Base-by-base conservation (phyloP, 2,888 invertebrate species). In the Cosmia pyralina region DNA sequence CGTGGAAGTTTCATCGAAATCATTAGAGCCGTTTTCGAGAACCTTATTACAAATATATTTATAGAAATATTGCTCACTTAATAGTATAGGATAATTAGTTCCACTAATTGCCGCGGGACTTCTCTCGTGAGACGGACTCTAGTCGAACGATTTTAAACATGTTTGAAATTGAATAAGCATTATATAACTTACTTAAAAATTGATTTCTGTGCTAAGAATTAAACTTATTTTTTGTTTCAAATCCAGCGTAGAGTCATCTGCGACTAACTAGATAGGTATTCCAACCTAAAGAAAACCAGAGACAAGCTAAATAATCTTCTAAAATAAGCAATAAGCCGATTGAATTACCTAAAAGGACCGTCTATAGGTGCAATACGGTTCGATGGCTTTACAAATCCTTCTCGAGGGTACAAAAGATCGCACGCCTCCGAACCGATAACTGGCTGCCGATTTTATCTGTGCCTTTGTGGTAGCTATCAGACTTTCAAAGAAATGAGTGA, bases 391-490 rank as follows among this genome's bases (percentile, higher is more conserved):
- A 88, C 88, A 86, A 90, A 87, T 89, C 88, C 88, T 87, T 88
- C 90, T 87, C 76, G 85, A 80, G 88, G 86, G 85, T 87, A 87
- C 85, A 86, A 88, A 89, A 89, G 88, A 89, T 88, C 85, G 85
- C 80, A 81, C 87, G 88, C 83, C 85, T 84, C 69, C 82, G 75
- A 81, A 79, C 88, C 87, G 89, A 90, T 91, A 90, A 89, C 89
- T 88, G 86, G 84, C 88, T 87, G 81, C 87, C 85, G 91, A 91
- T 92, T 90, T 90, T 89, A 92, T 92, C 90, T 86, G 77, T 81
- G 83, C 88, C 85, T 89, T 89, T 90, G 90, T 88, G 88, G 88
- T 84, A 83, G 73, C 78, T 85, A 84, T 85, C 77, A 84, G 83
- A 84, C 85, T 86, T 87, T 88, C 85, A 89, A 90, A 89, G 88